Base-by-base conservation (phyloP, 2,797 vertebrate genomes). In the Aplochiton taeniatus region DNA sequence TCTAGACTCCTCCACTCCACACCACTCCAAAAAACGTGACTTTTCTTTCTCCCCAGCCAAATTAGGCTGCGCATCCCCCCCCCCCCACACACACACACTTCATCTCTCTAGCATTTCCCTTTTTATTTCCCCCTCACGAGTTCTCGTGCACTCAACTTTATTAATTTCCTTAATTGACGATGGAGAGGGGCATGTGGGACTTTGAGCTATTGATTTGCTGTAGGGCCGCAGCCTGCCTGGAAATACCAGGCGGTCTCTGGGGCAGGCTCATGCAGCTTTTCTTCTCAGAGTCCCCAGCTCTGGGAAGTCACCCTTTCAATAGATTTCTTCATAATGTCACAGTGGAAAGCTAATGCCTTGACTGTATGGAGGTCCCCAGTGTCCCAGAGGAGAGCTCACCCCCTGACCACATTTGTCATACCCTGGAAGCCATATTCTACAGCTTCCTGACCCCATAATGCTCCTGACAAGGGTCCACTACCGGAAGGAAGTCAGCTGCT, bases 121-220 rank as follows among this genome's bases (percentile, higher is more conserved):
- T 68, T 73, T 73, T 58, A 47, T 65, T 62, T 63, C 55, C 63
- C 63, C 57, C 17, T 48, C 57, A 49, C 56, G 58, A 65, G 73
- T 83, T 77, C 75, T 75, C 73, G 69, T 49, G 58, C 83, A 72
- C 85, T 84, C 67, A 46, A 85, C 80, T 88, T 87, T 85, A 90
- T 89, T 80, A 88, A 90, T 90, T 87, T 83, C 85, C 82, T 90
- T 91, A 90, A 90, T 88, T 90, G 87, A 87, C 72, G 72, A 75
- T 17, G 76, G 65, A 53, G 83, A 83, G 81, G 77, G 82, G 82
- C 80, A 78, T 63, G 77, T 71, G 81, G 87, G 83, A 89, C 79
- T 78, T n/a, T 66, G 76, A 49, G 82, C 79, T 88, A 91, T 91
- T 81, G 87, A 91, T 90, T 90, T 77, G 85, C 85, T 88, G 76